Evolutionary conservation across 2,113 vertebrate species (phyloP), one percentile per base, ranked within the genome.

Genomic region (Blennius ocellaris): DNA sequence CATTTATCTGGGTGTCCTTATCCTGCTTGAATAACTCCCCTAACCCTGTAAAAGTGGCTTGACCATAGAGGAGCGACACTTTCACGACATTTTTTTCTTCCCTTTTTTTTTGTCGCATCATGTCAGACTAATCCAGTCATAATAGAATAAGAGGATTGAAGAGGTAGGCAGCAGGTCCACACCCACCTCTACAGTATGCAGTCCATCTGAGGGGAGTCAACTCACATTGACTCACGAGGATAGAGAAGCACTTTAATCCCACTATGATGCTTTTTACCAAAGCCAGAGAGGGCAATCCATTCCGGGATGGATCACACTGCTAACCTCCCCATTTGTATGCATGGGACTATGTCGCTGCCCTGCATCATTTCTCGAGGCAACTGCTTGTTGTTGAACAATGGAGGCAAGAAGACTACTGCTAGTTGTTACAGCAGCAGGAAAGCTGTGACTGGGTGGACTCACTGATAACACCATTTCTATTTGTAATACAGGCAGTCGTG

Each of bases 291-390:
- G 1, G 15, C 16, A 39, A 85, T 78, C 74, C 64, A 71, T 75
- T 78, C 51, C 58, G 65, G 71, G 76, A 78, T 57, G 70, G 66
- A 85, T 83, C 69, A 78, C 82, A 84, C n/a, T 76, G 80, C 76
- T 76, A 81, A 86, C 81, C 55, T 73, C 65, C 62, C 37, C 62
- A 80, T 85, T 85, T 78, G 82, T 87, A 88, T 89, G 87, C 84
- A 83, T 56, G 86, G 88, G 72, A 81, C 86, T 75, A 69, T 57
- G 74, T 65, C 75, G 72, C 78, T 45, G 83, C 73, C 73, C 78
- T 66, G 73, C 78, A 79, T 82, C 72, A 76, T 72, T 83, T 81
- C 82, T 74, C 43, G 65, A 78, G 73, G 87, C 69, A 66, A 63
- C 54, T 49, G 85, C 40, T 59, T 61, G 2, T 75, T 75, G 55